Base-by-base conservation (phyloP, 2,113 vertebrate genomes). In the Rhabdornis inornatus region DNA sequence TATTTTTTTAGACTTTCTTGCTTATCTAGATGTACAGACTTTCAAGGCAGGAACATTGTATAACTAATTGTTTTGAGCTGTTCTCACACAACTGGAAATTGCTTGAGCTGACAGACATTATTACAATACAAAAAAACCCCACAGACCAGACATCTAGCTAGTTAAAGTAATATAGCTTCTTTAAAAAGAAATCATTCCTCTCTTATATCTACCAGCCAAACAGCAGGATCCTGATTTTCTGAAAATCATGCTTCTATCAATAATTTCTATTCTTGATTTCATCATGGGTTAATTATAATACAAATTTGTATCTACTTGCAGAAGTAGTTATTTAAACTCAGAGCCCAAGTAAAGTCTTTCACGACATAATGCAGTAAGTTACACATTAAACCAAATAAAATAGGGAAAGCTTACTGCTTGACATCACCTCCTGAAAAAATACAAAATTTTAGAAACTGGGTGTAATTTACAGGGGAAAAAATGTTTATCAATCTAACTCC, bases 21-120 rank as follows among this genome's bases (percentile, higher is more conserved):
- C 76, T 96, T 96, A 94, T 96, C 93, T 95, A 90, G 74, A 89
- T 49, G 72, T 65, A 95, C 74, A 88, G 47, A 78, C 82, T 86
- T 90, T 90, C 69, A 75, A 92, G 68, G 64, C 86, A 88, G 68
- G 33, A n/a, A 86, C 85, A 53, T 63, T 96, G 63, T 81, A 88
- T 75, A 92, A 95, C 47, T 75, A 90, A 96, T 93, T 89, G 83
- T 88, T 96, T 94, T 66, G 71, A 83, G 68, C 39, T 89, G 40
- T 94, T 92, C 68, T 90, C 92, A 92, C 64, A 94, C 56, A 90
- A 61, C 52, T 88, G 74, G 55, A 79, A 90, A 44, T 92, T 55
- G 27, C 39, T 70, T 87, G 76, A 77, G 60, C 68, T 2, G 8
- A 61, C 53, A 83, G 56, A 92, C 56, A 45, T 76, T 89, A 90